Evolutionary conservation across 2,888 invertebrate species (phyloP).

Genomic region (Arrhopalites spinosus): DNA sequence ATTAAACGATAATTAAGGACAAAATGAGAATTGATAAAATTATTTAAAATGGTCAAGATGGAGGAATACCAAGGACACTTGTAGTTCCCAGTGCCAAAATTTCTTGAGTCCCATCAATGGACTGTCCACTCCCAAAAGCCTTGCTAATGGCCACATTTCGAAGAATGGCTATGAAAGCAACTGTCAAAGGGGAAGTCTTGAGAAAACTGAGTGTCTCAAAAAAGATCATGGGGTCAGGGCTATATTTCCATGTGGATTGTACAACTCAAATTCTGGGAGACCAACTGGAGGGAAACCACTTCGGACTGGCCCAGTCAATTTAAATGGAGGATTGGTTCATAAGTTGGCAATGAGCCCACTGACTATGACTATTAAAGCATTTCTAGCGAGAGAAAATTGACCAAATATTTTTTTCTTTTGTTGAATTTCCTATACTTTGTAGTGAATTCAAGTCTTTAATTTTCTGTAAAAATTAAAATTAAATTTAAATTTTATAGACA

Average conservation of each 20-base stretch:
- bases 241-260: constrained; percentile 31
- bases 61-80: no score
- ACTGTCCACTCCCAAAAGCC: constrained; percentile 78
- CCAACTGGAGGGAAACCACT: constrained; percentile 73
- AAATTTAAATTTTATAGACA: neutral
- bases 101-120: constrained; percentile 87
- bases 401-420: constrained; percentile 65
- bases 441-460: constrained; percentile 9
- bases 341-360: constrained; percentile 68
- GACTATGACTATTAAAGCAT: constrained; percentile 77
- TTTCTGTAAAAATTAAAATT: constrained; percentile 28
- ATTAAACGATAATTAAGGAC: neutral
- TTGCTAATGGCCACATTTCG: constrained; percentile 96
- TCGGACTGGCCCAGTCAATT: constrained; percentile 65
- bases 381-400: constrained; percentile 76
- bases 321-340: constrained; percentile 67
- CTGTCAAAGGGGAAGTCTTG: constrained; percentile 81
- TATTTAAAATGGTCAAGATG: no score
- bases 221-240: constrained; percentile 34
- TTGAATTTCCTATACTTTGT: constrained; percentile 55
- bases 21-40: neutral
- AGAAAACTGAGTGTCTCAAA: constrained; percentile 59
- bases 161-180: constrained; percentile 87
- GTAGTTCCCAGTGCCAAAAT: constrained; percentile 71
- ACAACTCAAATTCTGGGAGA: constrained; percentile 73